These are phyloP conservation scores for Drosophila glabriapex DNA, from an alignment of 2,888 invertebrate genomes.

Conservation along the genomic window DNA sequence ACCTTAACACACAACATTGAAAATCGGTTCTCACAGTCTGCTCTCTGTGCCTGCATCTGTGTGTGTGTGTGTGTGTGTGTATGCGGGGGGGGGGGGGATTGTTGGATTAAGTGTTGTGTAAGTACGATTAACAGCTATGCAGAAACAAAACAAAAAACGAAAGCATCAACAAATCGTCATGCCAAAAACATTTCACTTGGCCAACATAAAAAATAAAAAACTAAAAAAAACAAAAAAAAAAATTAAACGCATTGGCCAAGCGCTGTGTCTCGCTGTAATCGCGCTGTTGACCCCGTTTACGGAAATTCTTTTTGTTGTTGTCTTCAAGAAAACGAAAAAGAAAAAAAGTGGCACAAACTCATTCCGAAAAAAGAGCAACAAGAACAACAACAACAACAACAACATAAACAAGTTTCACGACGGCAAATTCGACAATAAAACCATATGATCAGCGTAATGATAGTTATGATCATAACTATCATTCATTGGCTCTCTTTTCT, in stretches of 20 bases:
- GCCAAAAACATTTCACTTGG: conserved; percentile 47
- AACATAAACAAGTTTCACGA: conserved; percentile 70
- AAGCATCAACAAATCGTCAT: conserved; percentile 26
- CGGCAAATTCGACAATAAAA: conserved; percentile 76
- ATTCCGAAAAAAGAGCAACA: conserved; percentile 53
- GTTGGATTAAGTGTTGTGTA: conserved; percentile 8
- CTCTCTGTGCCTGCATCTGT: background rate
- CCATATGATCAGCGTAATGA: conserved; percentile 78
- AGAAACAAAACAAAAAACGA: conserved; percentile 16
- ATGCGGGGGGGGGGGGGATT: too few relatives aligned
- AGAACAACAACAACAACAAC: conserved; percentile 36
- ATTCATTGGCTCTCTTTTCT: conserved; percentile 63
- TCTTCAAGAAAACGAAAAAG: conserved; percentile 39
- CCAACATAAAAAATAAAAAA: conserved; percentile 10
- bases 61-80: background rate
- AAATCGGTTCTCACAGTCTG: conserved; percentile 20
- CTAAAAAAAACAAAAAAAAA: background rate
- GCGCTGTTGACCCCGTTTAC: conserved; percentile 71
- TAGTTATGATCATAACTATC: conserved; percentile 78
- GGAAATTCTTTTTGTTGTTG: conserved; percentile 55
- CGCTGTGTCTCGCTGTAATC: conserved; percentile 38
- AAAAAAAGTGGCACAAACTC: conserved; percentile 75
- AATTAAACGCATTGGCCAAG: conserved; percentile 49
- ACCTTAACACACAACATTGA: conserved; percentile 69
- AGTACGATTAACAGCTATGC: conserved; percentile 31